These are phyloP conservation scores for Sminthurinus aureus DNA, from an alignment of 2,888 invertebrate genomes.

Conservation along the genomic window DNA sequence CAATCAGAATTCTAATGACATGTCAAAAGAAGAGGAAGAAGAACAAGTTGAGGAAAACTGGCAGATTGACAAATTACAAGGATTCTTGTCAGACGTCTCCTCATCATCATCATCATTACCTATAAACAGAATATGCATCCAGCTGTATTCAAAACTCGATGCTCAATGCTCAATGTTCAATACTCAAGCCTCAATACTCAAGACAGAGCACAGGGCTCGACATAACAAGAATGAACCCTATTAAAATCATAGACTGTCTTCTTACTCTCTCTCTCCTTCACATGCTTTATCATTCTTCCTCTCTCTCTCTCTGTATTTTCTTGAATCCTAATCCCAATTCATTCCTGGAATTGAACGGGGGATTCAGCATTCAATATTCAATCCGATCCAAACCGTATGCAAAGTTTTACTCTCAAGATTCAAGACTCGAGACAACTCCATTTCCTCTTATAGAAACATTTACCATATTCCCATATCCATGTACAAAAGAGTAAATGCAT, in stretches of 20 bases:
- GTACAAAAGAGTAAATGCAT: too few species aligned
- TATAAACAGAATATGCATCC: neutral
- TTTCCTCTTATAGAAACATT: too few species aligned
- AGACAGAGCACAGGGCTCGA: too few species aligned
- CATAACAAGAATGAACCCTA: slow-evolving; percentile 10
- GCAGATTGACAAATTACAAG: slow-evolving; percentile 48
- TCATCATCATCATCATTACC: slow-evolving; percentile 45
- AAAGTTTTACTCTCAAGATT: too few species aligned
- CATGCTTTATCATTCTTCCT: slow-evolving; percentile 6
- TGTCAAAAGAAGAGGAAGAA: slow-evolving; percentile 24
- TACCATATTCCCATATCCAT: too few species aligned
- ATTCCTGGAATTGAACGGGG: neutral
- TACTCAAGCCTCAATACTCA: too few species aligned
- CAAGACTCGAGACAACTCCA: too few species aligned
- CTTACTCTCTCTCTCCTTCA: neutral
- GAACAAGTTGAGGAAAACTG: slow-evolving; percentile 17
- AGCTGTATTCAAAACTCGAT: neutral
- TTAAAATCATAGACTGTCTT: slow-evolving; percentile 32
- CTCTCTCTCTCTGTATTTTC: neutral
- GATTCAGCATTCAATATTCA: neutral
- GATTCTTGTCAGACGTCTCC: slow-evolving; percentile 45
- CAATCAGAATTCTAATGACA: slow-evolving; percentile 40
- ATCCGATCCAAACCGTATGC: too few species aligned
- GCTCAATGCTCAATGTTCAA: too few species aligned
- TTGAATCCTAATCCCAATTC: neutral